These are phyloP conservation scores for Melieria crassipennis DNA, from an alignment of 2,888 invertebrate species.

Conservation along the genomic window DNA sequence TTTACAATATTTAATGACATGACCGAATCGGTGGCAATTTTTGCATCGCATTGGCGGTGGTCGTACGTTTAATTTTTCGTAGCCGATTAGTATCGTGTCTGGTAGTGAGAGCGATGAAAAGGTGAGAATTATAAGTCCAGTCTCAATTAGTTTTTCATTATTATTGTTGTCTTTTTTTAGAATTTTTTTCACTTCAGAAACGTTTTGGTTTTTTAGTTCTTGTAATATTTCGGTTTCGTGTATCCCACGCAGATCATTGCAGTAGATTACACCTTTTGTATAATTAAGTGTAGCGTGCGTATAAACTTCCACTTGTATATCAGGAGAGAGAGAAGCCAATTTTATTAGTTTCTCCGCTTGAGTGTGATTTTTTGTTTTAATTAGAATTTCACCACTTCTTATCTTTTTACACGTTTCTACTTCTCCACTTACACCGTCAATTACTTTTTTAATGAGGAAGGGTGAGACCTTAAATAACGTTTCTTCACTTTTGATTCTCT, in stretches of 20 bases:
- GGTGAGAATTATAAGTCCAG: slow-evolving; percentile 18
- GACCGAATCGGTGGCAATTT: slow-evolving; percentile 16
- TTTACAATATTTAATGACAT: not conserved
- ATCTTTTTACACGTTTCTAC: too few species aligned
- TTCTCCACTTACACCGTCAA: too few species aligned
- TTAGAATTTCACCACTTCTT: slow-evolving; percentile 2
- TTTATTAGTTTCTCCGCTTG: slow-evolving; percentile 6
- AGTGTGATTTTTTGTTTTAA: slow-evolving; percentile 10
- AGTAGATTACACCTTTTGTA: slow-evolving; percentile 10
- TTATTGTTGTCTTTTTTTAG: not conserved
- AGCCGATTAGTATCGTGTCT: slow-evolving; percentile 7
- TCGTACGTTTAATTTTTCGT: slow-evolving; percentile 19
- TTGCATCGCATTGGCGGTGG: slow-evolving; percentile 18
- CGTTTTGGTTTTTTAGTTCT: slow-evolving; percentile 19
- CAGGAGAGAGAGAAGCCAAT: not conserved
- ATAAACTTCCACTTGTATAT: not conserved
- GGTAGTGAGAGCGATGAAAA: slow-evolving; percentile 22
- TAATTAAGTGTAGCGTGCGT: not conserved
- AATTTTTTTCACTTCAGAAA: slow-evolving; percentile 24
- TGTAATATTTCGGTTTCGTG: slow-evolving; percentile 17
- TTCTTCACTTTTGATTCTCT: too few species aligned
- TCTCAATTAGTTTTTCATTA: slow-evolving; percentile 1
- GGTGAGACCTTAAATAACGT: too few species aligned
- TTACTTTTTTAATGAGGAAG: too few species aligned
- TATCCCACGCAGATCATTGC: slow-evolving; percentile 5